Percentiles rank a stretch among this genome's conserved stretches.
Conservation (phyloP, 2,113 vertebrate genomes). For the Pachypanchax playfairii region DNA sequence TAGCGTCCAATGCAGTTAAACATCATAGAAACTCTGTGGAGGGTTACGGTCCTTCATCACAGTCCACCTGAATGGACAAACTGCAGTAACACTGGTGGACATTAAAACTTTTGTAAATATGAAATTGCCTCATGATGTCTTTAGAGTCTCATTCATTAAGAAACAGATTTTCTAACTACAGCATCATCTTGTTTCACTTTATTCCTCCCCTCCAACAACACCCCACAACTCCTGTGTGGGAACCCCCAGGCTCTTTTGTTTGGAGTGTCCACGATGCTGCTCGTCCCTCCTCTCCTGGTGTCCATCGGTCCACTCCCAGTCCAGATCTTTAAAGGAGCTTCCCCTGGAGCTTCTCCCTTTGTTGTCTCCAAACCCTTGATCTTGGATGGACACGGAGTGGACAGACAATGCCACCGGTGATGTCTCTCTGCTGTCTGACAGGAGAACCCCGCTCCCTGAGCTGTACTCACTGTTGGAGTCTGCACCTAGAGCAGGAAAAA, state of each 20-base stretch:
- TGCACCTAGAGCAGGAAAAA: constrained; percentile 51
- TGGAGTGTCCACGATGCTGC: constrained; percentile 11
- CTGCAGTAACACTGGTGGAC: not conserved
- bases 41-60: not conserved
- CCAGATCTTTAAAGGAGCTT: constrained; percentile 21
- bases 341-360: constrained; percentile 37
- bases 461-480: constrained; percentile 69
- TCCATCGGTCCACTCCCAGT: constrained; percentile 35
- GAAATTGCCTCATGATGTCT: too few relatives aligned
- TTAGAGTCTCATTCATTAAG: too few relatives aligned
- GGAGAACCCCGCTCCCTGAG: constrained; percentile 63
- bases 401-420: constrained; percentile 42
- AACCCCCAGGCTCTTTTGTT: constrained; percentile 35
- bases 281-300: constrained; percentile 14
- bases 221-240: constrained; percentile 32
- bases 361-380: constrained; percentile 25
- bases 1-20: not conserved
- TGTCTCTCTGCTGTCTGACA: constrained; percentile 66
- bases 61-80: not conserved
- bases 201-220: constrained; percentile 52
- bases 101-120: not conserved
- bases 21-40: not conserved
- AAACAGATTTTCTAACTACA: too few relatives aligned
- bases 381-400: constrained; percentile 16
- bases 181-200: constrained; percentile 16